Evolutionary conservation across 2,797 vertebrate genomes (phyloP).

Genomic region (Typhlichthys eigenmanni): DNA sequence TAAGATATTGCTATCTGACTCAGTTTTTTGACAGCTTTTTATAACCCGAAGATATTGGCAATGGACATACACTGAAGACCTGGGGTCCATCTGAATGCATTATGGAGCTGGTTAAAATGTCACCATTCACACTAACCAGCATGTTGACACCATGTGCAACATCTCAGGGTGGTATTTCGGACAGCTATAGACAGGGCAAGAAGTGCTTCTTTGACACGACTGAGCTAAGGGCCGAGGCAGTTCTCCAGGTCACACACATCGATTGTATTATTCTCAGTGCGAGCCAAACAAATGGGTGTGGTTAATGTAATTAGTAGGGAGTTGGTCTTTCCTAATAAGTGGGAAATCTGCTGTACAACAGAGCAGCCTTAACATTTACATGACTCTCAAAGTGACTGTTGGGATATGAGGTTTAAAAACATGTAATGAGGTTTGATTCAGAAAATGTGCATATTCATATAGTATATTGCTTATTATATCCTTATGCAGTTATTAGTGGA

Average conservation of each 20-base stretch:
- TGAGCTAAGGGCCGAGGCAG: neutral
- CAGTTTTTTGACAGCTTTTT: neutral
- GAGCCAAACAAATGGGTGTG: too few species aligned
- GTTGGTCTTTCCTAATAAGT: neutral
- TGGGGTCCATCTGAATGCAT: constrained; percentile 17
- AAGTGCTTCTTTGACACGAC: constrained; percentile 9
- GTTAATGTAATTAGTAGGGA: too few species aligned
- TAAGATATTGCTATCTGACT: constrained; percentile 6
- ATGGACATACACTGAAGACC: constrained; percentile 9
- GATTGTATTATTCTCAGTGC: too few species aligned
- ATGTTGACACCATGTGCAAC: constrained; percentile 36
- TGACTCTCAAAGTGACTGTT: constrained; percentile 1
- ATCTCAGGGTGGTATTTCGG: constrained; percentile 34
- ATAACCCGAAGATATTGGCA: constrained; percentile 5
- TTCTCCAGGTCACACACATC: too few species aligned
- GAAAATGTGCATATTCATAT: too few species aligned
- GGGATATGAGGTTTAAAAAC: neutral
- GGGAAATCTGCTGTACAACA: neutral
- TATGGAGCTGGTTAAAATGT: constrained; percentile 34
- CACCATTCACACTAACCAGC: constrained; percentile 26
- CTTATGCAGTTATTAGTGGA: neutral
- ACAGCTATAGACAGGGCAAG: constrained; percentile 22
- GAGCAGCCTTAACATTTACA: neutral
- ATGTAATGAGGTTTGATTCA: neutral
- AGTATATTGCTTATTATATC: too few species aligned